Base-by-base conservation (phyloP, 2,888 invertebrate genomes). In the Stenurella melanura region DNA sequence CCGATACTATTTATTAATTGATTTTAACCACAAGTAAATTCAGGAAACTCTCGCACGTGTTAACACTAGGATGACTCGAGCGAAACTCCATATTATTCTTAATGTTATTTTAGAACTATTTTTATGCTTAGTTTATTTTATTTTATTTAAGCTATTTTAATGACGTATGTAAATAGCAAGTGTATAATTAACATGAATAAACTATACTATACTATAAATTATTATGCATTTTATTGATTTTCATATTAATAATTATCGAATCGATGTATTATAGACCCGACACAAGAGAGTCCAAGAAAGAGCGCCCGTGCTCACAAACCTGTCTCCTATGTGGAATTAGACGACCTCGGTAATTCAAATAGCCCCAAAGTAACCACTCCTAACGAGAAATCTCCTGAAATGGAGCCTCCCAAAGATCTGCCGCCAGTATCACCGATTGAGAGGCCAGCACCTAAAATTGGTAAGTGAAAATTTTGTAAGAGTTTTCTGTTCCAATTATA, bases 371-470 rank as follows among this genome's bases (percentile, higher is more conserved):
- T 79, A 10, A n/a, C 66, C 30, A 61, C 76, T 10, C 70, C 78
- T 30, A 60, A 17, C 38, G 78, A 75, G 17, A 72, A 71, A 56
- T 60, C 72, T 12, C 60, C 73, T 11, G 76, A 76, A 15, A 19
- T 76, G n/a, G 85, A 84, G 58, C 80, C 82, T 9, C 85, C 85
- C 5, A 83, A 82, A 74, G 84, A 85, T 76, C 74, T 83, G 63
- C 87, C 86, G 2, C 73, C 78, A 21, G 81, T 81, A 77, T 56
- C 80, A 26, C 81, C 83, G 0, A 76, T 81, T n/a, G 80, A 87
- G 0, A 91, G 92, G 54, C 90, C 91, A 0, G 86, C 89, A 0
- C 90, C 80, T 42, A 66, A 81, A 81, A 68, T 82, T 73, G 84
- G 85, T 85, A 78, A 79, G 80, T 74, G 1, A 50, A n/a, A 50